Evolutionary conservation across 2,888 invertebrate genomes (phyloP), one percentile per base, ranked within the genome.

Genomic region (Catonia carolina): DNA sequence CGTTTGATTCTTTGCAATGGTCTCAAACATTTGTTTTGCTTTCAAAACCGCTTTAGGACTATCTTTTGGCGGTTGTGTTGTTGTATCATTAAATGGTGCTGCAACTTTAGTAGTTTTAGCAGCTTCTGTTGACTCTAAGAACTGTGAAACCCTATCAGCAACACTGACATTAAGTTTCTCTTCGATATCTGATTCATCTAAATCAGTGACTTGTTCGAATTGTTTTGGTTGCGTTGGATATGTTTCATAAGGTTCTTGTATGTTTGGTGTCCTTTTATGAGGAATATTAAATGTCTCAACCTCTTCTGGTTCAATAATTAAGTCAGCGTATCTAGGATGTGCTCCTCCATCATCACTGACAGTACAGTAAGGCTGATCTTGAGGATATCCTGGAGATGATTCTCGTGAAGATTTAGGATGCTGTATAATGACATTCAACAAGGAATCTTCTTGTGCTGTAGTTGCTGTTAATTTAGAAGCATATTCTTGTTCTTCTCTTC

Each of bases 251-350:
- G 27, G 27, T 8, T 27, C 27, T 6, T 27, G 4, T 17, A 10
- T 17, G n/a, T n/a, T n/a, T 48, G 1, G 37, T 52, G 27, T 27
- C 14, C 33, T 18, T 42, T 56, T 59, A 3, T 58, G 49, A n/a
- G 55, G 50, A 12, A 20, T 23, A 37, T 61, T 61, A 31, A 62
- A 62, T 6, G 61, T 58, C 36, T 65, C 64, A 10, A 61, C 80
- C 66, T 87, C 86, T 62, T 86, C 87, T 1, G 88, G 87, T 69
- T 88, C 87, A 65, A 77, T 80, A 0, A 87, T 82, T 66, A 81
- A 79, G 69, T 88, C 86, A 0, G 88, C 87, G 68, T 83, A 85
- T 55, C 87, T 77, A 2, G 85, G 63, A 5, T 64, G 62, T 12
- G 64, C 57, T 48, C 80, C 79, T 1, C 78, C 76, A 59, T 79